phyloP scores from a whole-genome alignment of 2,888 invertebrate species.

The Scaptomyza reducta region DNA sequence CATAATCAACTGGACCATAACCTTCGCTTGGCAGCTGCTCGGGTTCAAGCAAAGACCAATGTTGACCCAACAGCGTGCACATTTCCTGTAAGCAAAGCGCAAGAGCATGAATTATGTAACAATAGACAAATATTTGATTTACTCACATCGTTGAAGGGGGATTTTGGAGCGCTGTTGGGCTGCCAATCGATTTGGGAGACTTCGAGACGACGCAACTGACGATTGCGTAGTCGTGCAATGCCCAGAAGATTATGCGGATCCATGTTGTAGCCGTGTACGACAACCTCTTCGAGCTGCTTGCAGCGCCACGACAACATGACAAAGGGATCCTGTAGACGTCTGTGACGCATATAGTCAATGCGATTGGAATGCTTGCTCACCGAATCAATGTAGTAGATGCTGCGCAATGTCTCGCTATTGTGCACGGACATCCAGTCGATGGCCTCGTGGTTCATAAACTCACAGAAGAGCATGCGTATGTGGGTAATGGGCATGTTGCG shows the following conservation, averaged over 20 bases:
- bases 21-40: constrained; percentile 80
- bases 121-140: background rate
- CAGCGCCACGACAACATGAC: constrained; percentile 88
- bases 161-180: constrained; percentile 52
- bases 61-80: constrained; percentile 81
- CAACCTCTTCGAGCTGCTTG: constrained; percentile 85
- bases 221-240: constrained; percentile 82
- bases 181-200: constrained; percentile 82
- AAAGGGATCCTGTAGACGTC: constrained; percentile 84
- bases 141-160: constrained; percentile 76
- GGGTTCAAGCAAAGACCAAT: constrained; percentile 80
- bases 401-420: constrained; percentile 81
- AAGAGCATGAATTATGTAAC: constrained; percentile 3
- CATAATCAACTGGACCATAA: constrained; percentile 79
- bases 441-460: constrained; percentile 85
- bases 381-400: constrained; percentile 84
- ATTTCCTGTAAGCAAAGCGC: constrained; percentile 77
- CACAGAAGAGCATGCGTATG: constrained; percentile 90
- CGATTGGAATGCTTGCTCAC: constrained; percentile 80
- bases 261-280: constrained; percentile 85
- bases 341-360: constrained; percentile 32
- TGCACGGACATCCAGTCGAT: constrained; percentile 83
- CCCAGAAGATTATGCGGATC: constrained; percentile 84
- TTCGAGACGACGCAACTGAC: constrained; percentile 81
- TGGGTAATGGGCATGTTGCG: constrained; percentile 90